Conservation (phyloP, 2,797 vertebrate species). For the Poeciliopsis gracilis region DNA sequence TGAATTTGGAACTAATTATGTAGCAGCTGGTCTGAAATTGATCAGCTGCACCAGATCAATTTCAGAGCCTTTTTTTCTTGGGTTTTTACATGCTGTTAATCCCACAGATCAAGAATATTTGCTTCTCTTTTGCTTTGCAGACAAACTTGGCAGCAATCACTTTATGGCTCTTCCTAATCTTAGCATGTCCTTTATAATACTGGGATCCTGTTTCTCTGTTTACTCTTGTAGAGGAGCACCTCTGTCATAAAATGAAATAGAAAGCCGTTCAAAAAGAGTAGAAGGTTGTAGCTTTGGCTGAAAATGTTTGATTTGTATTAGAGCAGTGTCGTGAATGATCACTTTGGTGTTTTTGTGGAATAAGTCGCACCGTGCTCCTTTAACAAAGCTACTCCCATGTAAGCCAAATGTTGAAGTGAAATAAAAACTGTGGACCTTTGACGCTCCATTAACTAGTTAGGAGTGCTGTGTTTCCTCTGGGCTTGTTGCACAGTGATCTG, state of each 20-base stretch:
- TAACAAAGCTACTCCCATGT: neutral
- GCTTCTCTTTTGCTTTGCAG: constrained; percentile 25
- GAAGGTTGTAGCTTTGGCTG: neutral
- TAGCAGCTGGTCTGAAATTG: constrained; percentile 56
- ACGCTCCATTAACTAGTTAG: constrained; percentile 13
- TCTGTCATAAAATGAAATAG: constrained; percentile 22
- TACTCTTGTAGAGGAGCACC: constrained; percentile 31
- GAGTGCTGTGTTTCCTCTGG: constrained; percentile 37
- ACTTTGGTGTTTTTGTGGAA: neutral
- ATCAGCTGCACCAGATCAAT: constrained; percentile 38
- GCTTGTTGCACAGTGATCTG: neutral
- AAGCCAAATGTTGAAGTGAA: neutral
- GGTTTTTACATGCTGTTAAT: neutral
- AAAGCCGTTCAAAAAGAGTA: neutral
- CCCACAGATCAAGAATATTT: neutral
- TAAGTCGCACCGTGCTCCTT: no score
- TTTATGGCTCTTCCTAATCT: constrained; percentile 31
- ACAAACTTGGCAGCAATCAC: constrained; percentile 47
- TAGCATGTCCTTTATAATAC: constrained; percentile 11
- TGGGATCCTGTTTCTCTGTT: constrained; percentile 50
- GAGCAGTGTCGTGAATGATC: neutral
- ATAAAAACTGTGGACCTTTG: constrained; percentile 4
- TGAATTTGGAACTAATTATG: neutral
- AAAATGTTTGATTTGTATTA: neutral
- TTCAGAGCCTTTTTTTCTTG: constrained; percentile 8